Percentiles rank a stretch among this genome's conserved stretches.
Conservation (phyloP, 2,888 invertebrate genomes). For the Lasioglossum marginatum region DNA sequence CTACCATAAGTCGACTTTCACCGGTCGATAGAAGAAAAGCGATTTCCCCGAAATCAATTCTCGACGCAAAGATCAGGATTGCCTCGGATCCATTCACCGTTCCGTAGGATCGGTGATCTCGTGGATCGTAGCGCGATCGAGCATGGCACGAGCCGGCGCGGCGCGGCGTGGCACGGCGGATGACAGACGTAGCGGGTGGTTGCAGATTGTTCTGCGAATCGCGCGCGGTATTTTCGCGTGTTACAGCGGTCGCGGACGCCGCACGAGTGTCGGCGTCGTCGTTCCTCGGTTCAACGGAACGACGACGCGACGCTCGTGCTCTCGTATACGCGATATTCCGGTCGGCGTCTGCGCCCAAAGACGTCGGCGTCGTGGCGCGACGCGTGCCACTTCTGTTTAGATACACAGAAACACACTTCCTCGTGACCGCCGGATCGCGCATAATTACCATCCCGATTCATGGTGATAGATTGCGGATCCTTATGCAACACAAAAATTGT, state of each 20-base stretch:
- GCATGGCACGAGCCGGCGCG: neutral
- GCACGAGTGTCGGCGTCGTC: conserved; percentile 61
- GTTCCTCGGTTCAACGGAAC: conserved; percentile 60
- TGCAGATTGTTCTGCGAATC: neutral
- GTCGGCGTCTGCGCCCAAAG: conserved; percentile 69
- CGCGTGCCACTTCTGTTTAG: conserved; percentile 42
- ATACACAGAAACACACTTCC: conserved; percentile 15
- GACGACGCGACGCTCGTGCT: conserved; percentile 34
- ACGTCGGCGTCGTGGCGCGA: conserved; percentile 20
- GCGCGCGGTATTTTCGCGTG: conserved; percentile 17
- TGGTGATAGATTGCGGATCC: too few species aligned
- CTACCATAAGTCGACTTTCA: conserved; percentile 8
- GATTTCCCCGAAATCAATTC: neutral
- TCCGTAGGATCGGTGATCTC: neutral
- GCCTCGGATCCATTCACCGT: neutral
- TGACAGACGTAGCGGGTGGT: neutral
- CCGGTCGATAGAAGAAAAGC: neutral
- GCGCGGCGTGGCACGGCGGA: neutral
- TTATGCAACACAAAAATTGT: too few species aligned
- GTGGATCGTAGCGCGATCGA: neutral
- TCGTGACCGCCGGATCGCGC: neutral
- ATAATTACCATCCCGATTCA: neutral
- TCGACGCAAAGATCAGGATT: neutral
- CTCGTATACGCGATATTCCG: conserved; percentile 21
- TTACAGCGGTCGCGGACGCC: conserved; percentile 55